Conservation (phyloP, 1,140 invertebrate species). For the Leguminivora glycinivorella region DNA sequence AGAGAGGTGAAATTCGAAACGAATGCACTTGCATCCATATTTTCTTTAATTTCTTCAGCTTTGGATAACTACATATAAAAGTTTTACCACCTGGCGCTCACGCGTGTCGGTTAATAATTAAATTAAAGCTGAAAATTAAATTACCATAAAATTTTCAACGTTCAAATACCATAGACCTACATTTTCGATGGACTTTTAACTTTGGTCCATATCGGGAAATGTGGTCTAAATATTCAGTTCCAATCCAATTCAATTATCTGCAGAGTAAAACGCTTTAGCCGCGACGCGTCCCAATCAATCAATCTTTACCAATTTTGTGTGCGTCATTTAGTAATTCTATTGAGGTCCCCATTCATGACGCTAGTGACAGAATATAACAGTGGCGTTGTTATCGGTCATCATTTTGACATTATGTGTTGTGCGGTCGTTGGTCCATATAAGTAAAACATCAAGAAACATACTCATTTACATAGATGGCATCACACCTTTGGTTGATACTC, state of each 20-base stretch:
- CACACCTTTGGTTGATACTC: no score
- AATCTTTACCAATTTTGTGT: slow-evolving; percentile 74
- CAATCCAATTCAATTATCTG: slow-evolving; percentile 70
- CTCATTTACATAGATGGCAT: no score
- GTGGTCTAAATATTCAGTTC: slow-evolving; percentile 65
- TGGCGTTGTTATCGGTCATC: slow-evolving; percentile 65
- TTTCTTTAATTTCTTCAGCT: no score
- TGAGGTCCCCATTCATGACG: slow-evolving; percentile 60
- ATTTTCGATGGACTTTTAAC: neutral
- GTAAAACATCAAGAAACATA: no score
- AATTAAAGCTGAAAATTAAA: neutral
- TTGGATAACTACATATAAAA: no score
- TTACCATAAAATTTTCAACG: neutral
- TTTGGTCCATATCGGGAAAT: neutral
- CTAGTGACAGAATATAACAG: slow-evolving; percentile 69
- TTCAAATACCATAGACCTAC: neutral
- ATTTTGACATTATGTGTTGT: slow-evolving; percentile 56
- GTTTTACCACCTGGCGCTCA: neutral
- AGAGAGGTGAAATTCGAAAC: no score
- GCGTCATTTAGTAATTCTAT: slow-evolving; percentile 76
- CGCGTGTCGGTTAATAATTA: neutral
- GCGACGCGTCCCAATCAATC: slow-evolving; percentile 70
- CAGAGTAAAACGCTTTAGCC: slow-evolving; percentile 65
- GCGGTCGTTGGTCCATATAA: slow-evolving; percentile 42
- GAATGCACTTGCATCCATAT: no score